Percentiles rank a stretch among this genome's conserved stretches.
Conservation (phyloP, 2,797 vertebrate genomes). For the Fringilla coelebs region DNA sequence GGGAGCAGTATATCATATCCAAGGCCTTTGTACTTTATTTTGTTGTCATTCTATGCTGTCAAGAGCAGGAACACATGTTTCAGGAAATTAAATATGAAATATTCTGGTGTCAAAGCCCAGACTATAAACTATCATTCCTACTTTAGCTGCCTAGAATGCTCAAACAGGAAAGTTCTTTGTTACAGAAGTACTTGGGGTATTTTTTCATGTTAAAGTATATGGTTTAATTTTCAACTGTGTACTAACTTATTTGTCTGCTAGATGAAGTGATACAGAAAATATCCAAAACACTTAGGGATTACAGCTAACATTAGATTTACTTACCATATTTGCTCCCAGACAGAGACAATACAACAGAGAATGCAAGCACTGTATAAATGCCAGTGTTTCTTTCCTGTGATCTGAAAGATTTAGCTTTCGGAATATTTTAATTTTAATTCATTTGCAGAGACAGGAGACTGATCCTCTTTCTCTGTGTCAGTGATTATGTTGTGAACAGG, state of each 20-base stretch:
- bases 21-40: conserved; percentile 30
- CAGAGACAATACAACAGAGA: not conserved
- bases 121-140: conserved; percentile 9
- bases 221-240: not conserved
- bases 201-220: not conserved
- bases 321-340: not conserved
- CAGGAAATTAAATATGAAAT: conserved; percentile 54
- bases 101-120: not conserved
- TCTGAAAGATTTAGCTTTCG: not conserved
- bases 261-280: not conserved
- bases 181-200: not conserved
- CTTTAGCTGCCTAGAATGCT: not conserved
- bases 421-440: not conserved
- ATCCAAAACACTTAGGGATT: not conserved
- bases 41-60: conserved; percentile 26
- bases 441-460: not conserved
- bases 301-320: not conserved
- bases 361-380: not conserved
- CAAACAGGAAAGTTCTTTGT: not conserved
- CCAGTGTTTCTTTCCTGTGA: not conserved
- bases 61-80: conserved; percentile 33
- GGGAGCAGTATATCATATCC: conserved; percentile 11
- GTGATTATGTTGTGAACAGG: not conserved
- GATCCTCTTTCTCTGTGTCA: not conserved
- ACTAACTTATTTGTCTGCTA: not conserved